These are phyloP conservation scores for Drosophila pseudotalamancana DNA, from an alignment of 2,888 invertebrate species.

Conservation along the genomic window DNA sequence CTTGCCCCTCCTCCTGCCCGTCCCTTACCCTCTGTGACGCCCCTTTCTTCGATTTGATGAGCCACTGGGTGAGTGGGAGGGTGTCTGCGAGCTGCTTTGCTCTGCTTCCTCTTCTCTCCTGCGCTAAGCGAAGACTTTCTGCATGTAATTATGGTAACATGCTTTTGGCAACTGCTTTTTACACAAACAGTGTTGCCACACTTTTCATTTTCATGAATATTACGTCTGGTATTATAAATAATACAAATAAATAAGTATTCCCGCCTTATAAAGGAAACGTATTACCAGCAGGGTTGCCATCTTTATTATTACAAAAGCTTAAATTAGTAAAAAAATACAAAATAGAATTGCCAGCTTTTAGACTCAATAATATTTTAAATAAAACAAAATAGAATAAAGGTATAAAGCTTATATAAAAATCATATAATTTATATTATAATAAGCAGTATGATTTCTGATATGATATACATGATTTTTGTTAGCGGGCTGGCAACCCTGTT, in stretches of 20 bases:
- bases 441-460: too few species aligned
- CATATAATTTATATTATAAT: too few species aligned
- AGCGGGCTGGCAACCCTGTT: slow-evolving; percentile 53
- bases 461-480: too few species aligned
- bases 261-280: too few species aligned
- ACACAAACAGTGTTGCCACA: slow-evolving; percentile 55
- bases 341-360: too few species aligned
- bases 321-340: too few species aligned
- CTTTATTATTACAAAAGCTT: too few species aligned
- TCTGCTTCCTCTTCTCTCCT: slow-evolving; percentile 13
- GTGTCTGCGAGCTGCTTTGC: slow-evolving; percentile 9
- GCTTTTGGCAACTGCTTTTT: slow-evolving; percentile 68
- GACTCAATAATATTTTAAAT: too few species aligned
- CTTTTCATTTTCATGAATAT: not conserved
- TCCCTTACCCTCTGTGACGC: slow-evolving; percentile 48
- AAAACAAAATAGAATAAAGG: too few species aligned
- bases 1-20: slow-evolving; percentile 1
- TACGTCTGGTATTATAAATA: not conserved
- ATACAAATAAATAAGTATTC: not conserved
- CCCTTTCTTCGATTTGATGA: slow-evolving; percentile 73
- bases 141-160: slow-evolving; percentile 82
- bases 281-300: too few species aligned
- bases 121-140: slow-evolving; percentile 70
- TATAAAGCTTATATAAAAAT: too few species aligned
- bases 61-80: slow-evolving; percentile 14